These are phyloP conservation scores for Hippocampus guttulatus DNA, from an alignment of 2,113 vertebrate species.

Conservation along the genomic window DNA sequence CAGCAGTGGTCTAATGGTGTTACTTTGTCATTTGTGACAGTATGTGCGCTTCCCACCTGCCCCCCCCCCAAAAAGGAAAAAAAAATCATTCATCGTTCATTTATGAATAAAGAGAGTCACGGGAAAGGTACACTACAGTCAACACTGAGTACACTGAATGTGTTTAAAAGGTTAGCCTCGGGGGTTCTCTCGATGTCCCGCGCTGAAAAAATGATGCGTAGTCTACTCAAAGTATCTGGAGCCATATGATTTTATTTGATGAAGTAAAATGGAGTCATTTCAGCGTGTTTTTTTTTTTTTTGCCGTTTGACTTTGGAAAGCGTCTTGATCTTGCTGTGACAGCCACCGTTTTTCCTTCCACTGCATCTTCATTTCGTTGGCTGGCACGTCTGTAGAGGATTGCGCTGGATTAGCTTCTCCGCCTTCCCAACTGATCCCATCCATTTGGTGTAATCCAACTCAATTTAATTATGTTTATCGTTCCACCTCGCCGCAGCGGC, in stretches of 20 bases:
- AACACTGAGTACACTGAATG: no score
- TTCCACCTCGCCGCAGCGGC: conserved; percentile 60
- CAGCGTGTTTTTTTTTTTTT: background rate
- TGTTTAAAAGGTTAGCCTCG: no score
- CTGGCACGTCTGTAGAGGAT: conserved; percentile 66
- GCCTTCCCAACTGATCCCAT: conserved; percentile 67
- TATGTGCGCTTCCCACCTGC: background rate
- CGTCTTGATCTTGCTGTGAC: conserved; percentile 29
- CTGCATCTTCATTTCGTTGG: conserved; percentile 43
- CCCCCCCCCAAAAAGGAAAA: background rate
- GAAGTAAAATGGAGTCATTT: no score
- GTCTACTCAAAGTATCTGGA: no score
- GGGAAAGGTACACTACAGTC: background rate
- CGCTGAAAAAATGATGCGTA: no score
- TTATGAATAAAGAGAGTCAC: background rate
- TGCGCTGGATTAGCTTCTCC: conserved; percentile 70
- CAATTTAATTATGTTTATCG: conserved; percentile 77
- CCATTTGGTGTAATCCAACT: conserved; percentile 74
- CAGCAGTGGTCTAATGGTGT: conserved; percentile 10
- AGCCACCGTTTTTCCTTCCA: conserved; percentile 17
- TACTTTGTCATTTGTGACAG: conserved; percentile 29
- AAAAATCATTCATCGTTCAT: conserved; percentile 5
- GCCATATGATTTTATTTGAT: no score
- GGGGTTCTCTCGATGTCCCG: no score
- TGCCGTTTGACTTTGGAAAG: background rate